These are phyloP conservation scores for Amiota mariae DNA, from an alignment of 2,888 invertebrate genomes.

Conservation along the genomic window DNA sequence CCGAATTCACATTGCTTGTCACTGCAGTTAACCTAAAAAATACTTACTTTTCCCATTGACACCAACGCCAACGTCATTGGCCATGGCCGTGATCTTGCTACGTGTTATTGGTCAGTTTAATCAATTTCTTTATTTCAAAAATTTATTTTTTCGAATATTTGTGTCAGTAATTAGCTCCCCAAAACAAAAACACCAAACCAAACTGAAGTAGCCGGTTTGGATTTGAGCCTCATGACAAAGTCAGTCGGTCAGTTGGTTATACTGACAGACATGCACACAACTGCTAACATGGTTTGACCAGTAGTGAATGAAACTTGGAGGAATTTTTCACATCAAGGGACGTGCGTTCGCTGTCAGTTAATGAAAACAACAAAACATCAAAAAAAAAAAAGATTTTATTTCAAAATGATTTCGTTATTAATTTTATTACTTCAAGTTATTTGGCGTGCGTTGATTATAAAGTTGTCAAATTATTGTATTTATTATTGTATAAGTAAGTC, in stretches of 20 bases:
- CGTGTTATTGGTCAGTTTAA: constrained; percentile 33
- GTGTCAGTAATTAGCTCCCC: neutral
- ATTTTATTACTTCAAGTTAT: neutral
- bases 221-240: neutral
- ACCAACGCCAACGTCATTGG: constrained; percentile 37
- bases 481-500: too few relatives aligned
- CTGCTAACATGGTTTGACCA: neutral
- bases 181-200: neutral
- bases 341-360: constrained; percentile 43
- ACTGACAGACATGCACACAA: neutral
- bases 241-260: neutral
- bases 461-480: constrained; percentile 26
- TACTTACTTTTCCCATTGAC: neutral
- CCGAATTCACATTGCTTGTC: too few relatives aligned
- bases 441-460: neutral
- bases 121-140: constrained; percentile 34
- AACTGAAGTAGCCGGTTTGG: neutral
- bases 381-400: neutral
- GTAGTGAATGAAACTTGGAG: neutral
- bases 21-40: neutral
- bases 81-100: constrained; percentile 45
- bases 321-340: constrained; percentile 12
- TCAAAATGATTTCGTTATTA: neutral
- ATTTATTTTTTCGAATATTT: constrained; percentile 12
- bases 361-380: neutral